Evolutionary conservation across 2,888 invertebrate genomes (phyloP).

Genomic region (Chrysopilus asiliformis): DNA sequence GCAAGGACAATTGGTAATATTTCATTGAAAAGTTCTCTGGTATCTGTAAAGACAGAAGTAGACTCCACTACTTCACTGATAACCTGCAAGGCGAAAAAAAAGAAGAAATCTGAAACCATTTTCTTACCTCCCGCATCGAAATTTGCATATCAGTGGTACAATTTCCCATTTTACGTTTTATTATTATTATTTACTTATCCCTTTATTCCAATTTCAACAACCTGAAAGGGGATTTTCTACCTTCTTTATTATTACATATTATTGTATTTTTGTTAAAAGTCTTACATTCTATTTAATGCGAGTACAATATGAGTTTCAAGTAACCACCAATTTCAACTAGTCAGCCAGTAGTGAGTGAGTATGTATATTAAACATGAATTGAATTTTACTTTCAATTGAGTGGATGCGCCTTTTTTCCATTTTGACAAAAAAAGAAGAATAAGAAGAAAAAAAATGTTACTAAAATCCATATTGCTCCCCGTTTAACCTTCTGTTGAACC

Average conservation of each 20-base stretch:
- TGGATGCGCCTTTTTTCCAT: too few relatives aligned
- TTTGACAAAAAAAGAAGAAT: neutral
- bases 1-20: neutral
- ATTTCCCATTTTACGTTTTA: too few relatives aligned
- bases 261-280: too few relatives aligned
- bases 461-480: slow-evolving; percentile 7
- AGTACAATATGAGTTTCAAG: too few relatives aligned
- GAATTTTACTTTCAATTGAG: slow-evolving; percentile 15
- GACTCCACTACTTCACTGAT: neutral
- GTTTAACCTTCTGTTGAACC: too few relatives aligned
- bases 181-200: neutral
- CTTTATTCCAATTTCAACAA: too few relatives aligned
- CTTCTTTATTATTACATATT: too few relatives aligned
- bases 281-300: too few relatives aligned
- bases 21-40: neutral
- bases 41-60: neutral
- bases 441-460: neutral
- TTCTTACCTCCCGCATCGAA: slow-evolving; percentile 2
- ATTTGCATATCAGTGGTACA: slow-evolving; percentile 3
- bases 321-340: too few relatives aligned
- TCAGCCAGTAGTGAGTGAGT: too few relatives aligned
- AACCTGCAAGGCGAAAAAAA: neutral
- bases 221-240: too few relatives aligned
- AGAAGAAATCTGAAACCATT: neutral
- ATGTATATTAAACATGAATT: too few relatives aligned